A percentile compares a stretch with the other conserved stretches of the same genome.
phyloP scores from a whole-genome alignment of 2,888 invertebrate species.

The Epinotia bilunana region DNA sequence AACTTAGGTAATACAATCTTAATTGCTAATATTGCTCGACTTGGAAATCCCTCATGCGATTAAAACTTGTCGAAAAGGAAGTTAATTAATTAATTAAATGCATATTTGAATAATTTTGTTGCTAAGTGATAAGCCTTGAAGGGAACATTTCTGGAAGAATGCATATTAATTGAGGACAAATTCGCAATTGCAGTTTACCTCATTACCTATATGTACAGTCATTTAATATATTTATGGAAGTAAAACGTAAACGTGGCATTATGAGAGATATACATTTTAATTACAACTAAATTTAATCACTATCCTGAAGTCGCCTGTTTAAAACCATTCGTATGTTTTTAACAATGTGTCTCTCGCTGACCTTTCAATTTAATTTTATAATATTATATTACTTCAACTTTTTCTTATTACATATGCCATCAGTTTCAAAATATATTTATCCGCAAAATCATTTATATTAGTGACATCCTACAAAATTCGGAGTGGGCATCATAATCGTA shows the following conservation, averaged over 20 bases:
- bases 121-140: neutral
- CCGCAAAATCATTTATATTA: neutral
- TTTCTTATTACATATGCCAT: neutral
- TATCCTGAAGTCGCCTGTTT: too few species aligned
- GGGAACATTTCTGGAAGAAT: slow-evolving; percentile 2
- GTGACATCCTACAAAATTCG: slow-evolving; percentile 53
- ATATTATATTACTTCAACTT: neutral
- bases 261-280: too few species aligned
- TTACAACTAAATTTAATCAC: too few species aligned
- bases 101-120: neutral
- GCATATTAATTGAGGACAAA: slow-evolving; percentile 15
- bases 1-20: neutral
- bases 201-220: neutral
- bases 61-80: neutral
- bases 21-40: neutral
- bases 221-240: too few species aligned
- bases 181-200: slow-evolving; percentile 2
- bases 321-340: too few species aligned
- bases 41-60: slow-evolving; percentile 5
- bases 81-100: neutral
- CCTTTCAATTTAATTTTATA: neutral
- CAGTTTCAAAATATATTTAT: neutral
- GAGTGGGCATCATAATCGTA: slow-evolving; percentile 60
- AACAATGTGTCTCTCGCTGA: too few species aligned
- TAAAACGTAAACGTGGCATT: too few species aligned